phyloP scores from a whole-genome alignment of 2,888 invertebrate species.

The Xylocampa areola region DNA sequence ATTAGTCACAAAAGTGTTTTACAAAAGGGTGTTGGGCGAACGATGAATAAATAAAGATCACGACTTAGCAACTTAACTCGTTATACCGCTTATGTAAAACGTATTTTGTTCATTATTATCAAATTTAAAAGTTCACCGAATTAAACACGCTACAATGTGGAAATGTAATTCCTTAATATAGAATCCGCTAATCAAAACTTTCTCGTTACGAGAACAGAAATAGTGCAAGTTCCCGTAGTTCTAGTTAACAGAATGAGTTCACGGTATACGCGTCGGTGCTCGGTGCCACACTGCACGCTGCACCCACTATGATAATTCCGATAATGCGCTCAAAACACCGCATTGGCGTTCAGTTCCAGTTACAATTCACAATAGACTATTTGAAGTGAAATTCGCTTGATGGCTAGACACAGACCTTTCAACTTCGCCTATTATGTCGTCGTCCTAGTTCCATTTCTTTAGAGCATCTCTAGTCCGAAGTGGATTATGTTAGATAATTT shows the following conservation, averaged over 20 bases:
- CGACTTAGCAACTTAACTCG: slow-evolving; percentile 43
- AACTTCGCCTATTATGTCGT: slow-evolving; percentile 20
- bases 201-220: slow-evolving; percentile 31
- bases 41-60: slow-evolving; percentile 60
- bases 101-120: slow-evolving; percentile 11
- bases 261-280: slow-evolving; percentile 56
- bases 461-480: not conserved
- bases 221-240: slow-evolving; percentile 24
- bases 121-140: slow-evolving; percentile 5
- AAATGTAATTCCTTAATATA: not conserved
- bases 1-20: slow-evolving; percentile 58
- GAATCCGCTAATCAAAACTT: slow-evolving; percentile 36
- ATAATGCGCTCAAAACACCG: slow-evolving; percentile 65
- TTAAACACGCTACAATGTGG: not conserved
- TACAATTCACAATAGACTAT: slow-evolving; percentile 65
- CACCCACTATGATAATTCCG: slow-evolving; percentile 67
- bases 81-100: slow-evolving; percentile 16
- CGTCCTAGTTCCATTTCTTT: slow-evolving; percentile 28
- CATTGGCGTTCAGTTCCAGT: slow-evolving; percentile 63
- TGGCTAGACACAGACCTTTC: slow-evolving; percentile 30
- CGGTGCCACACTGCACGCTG: slow-evolving; percentile 60
- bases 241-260: slow-evolving; percentile 18
- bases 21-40: slow-evolving; percentile 53
- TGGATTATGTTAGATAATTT: slow-evolving; percentile 34
- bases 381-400: slow-evolving; percentile 52